Conservation (phyloP, 2,797 vertebrate species). For the Cetoscarus ocellatus region DNA sequence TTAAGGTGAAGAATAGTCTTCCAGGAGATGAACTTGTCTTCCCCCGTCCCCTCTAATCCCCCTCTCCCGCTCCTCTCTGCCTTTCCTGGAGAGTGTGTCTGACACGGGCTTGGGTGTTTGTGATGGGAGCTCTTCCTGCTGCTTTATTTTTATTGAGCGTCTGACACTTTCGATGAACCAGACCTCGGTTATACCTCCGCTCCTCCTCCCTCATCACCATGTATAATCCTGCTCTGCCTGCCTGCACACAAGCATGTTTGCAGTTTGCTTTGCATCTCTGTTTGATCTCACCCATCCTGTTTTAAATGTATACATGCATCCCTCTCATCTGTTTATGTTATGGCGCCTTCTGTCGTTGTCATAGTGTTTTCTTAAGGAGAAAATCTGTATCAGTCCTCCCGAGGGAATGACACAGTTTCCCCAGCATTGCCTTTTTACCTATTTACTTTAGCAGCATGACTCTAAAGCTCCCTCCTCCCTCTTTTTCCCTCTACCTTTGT, state of each 20-base stretch:
- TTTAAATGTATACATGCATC: slow-evolving; percentile 28
- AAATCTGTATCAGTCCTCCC: slow-evolving; percentile 48
- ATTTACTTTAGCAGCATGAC: slow-evolving; percentile 59
- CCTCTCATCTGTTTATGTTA: slow-evolving; percentile 35
- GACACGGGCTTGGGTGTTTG: slow-evolving; percentile 54
- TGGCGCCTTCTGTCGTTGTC: slow-evolving; percentile 24
- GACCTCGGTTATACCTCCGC: slow-evolving; percentile 32
- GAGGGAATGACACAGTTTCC: slow-evolving; percentile 66
- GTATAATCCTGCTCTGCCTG: slow-evolving; percentile 20
- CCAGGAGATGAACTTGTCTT: slow-evolving; percentile 57
- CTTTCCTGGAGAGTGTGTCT: slow-evolving; percentile 49
- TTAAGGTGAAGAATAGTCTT: slow-evolving; percentile 65
- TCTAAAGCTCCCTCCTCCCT: slow-evolving; percentile 28
- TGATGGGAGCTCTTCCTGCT: slow-evolving; percentile 49
- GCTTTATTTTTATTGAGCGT: slow-evolving; percentile 68
- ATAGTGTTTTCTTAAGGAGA: slow-evolving; percentile 46
- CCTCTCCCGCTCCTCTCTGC: slow-evolving; percentile 11
- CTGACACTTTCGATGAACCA: slow-evolving; percentile 67
- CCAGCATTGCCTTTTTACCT: slow-evolving; percentile 63
- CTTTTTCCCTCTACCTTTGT: slow-evolving; percentile 24
- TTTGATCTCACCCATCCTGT: slow-evolving; percentile 14
- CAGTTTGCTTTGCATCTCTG: slow-evolving; percentile 14
- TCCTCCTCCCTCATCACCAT: slow-evolving; percentile 50
- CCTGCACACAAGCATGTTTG: background rate
- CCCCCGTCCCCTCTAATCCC: slow-evolving; percentile 56